Percentiles rank a stretch among this genome's conserved stretches.
Conservation (phyloP, 2,888 invertebrate genomes). For the Nomada ferruginata region DNA sequence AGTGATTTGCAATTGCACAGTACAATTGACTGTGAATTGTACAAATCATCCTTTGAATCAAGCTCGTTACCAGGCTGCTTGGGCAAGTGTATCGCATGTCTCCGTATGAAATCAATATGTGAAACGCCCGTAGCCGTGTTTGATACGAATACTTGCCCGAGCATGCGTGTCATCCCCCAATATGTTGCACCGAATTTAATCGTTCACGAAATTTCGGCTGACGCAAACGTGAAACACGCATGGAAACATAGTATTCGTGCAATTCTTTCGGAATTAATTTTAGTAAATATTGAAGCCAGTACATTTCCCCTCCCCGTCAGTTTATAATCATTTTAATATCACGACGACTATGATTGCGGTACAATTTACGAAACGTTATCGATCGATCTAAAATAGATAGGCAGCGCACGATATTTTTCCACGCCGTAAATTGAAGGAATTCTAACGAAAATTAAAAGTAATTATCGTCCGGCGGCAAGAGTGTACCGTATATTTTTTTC, state of each 20-base stretch:
- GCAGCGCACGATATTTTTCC: not conserved
- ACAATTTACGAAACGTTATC: not conserved
- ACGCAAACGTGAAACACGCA: not conserved
- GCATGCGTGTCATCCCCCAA: slow-evolving; percentile 29
- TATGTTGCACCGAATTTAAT: slow-evolving; percentile 43
- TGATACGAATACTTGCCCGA: slow-evolving; percentile 15
- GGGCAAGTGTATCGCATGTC: slow-evolving; percentile 28
- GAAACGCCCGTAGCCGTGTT: slow-evolving; percentile 25
- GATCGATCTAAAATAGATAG: not conserved
- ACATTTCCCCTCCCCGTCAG: not conserved
- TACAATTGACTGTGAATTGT: slow-evolving; percentile 50
- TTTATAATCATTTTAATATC: not conserved
- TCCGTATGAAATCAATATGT: slow-evolving; percentile 54
- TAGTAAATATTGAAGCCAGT: too few relatives aligned
- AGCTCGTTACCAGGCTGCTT: slow-evolving; percentile 45
- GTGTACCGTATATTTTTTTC: slow-evolving; percentile 18
- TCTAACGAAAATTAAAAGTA: slow-evolving; percentile 2
- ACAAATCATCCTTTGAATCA: slow-evolving; percentile 53
- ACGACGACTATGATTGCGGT: not conserved
- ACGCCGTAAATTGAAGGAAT: not conserved
- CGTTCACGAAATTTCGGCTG: slow-evolving; percentile 49
- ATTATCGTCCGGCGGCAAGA: not conserved
- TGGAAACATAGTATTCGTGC: slow-evolving; percentile 7
- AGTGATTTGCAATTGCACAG: slow-evolving; percentile 22
- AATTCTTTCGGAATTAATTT: slow-evolving; percentile 15